phyloP scores from a whole-genome alignment of 2,113 vertebrate species.

The Tetrax tetrax region DNA sequence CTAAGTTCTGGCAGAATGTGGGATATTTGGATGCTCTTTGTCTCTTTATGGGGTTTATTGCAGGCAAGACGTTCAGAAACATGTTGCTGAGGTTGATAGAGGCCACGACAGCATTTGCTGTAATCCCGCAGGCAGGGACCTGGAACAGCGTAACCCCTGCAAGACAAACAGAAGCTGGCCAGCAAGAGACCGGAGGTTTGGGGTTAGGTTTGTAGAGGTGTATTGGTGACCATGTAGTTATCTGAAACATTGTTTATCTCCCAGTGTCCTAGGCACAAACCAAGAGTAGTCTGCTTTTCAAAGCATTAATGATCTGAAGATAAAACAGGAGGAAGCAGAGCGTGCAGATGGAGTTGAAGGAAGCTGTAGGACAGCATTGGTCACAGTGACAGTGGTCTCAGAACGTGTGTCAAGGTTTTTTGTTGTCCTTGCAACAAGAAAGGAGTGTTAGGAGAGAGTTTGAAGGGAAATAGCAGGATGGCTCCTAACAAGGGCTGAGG shows the following conservation, averaged over 20 bases:
- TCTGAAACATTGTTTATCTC: not conserved
- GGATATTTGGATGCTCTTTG: not conserved
- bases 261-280: no score
- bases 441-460: not conserved
- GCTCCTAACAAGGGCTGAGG: not conserved
- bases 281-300: not conserved
- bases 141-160: not conserved
- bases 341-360: not conserved
- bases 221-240: not conserved
- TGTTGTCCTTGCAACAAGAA: not conserved
- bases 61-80: not conserved
- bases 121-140: not conserved
- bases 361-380: not conserved
- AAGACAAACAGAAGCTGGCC: not conserved
- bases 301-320: not conserved
- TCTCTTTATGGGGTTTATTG: not conserved
- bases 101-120: not conserved
- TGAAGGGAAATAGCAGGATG: not conserved
- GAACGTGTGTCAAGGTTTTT: not conserved
- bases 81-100: not conserved
- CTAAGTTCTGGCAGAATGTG: not conserved
- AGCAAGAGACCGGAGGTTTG: not conserved
- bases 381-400: not conserved
- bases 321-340: not conserved
- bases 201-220: not conserved